Base-by-base conservation (phyloP, 2,797 vertebrate species). In the Malurus splendens region DNA sequence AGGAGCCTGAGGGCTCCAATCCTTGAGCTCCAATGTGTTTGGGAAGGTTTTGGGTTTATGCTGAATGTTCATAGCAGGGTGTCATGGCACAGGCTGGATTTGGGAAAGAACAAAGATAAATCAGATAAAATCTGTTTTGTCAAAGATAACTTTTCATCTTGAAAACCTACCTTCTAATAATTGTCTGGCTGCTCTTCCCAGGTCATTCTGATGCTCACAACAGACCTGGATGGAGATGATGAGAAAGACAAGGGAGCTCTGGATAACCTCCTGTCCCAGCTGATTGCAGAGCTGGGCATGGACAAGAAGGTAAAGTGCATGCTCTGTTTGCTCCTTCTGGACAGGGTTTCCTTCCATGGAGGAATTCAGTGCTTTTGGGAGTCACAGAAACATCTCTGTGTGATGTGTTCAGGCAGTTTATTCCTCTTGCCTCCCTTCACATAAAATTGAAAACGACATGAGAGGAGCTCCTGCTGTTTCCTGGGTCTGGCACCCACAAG, bases 211-310 rank as follows among this genome's bases (percentile, higher is more conserved):
- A 99, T 99, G 99, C 97, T 99, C 81, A 99, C 99, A 38, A 98
- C 99, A 70, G 99, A 99, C 94, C 97, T 99, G 36, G 99, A 99
- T 87, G 99, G 99, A 30, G 99, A 99, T 56, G 99, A 99, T 67
- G 99, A 99, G 94, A 99, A 99, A 89, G 99, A 99, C 93, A 99
- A 99, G 89, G 99, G 99, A 3, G 99, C 99, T 65, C 95, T 99
- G 73, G 99, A 99, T 91, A 99, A 99, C 81, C 97, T 99, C 8
- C 97, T 99, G 4, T 98, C 98, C 50, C 99, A 98, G 82, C 98
- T 99, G 59, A 99, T 99, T 65, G 98, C 98, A 10, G 99, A 99
- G 64, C 97, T 99, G 32, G 97, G 98, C 89, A 99, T 99, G 97
- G 98, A 99, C 96, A 99, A 99, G 94, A 99, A 99, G 98, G 99